Percentiles rank a stretch among this genome's conserved stretches.
These are phyloP conservation scores for Pseudeuparius sepicola DNA, from an alignment of 2,888 invertebrate genomes.

Conservation along the genomic window DNA sequence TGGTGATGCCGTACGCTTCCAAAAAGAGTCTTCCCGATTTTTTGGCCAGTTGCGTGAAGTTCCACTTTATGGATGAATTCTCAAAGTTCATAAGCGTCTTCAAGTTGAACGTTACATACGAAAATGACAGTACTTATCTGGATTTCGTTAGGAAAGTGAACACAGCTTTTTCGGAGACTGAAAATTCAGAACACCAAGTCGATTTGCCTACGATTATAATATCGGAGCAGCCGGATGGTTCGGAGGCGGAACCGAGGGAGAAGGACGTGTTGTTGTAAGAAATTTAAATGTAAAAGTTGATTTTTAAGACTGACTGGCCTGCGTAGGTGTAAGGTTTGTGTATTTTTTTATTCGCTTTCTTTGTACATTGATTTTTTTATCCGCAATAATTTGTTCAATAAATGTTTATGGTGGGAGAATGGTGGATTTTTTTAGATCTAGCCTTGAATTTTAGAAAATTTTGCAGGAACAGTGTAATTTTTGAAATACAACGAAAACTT, in stretches of 20 bases:
- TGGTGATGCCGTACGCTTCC: constrained; percentile 25
- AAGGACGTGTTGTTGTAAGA: constrained; percentile 22
- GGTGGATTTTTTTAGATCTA: no score
- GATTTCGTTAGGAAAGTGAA: constrained; percentile 23
- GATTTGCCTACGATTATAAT: constrained; percentile 25
- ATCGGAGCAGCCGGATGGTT: constrained; percentile 21
- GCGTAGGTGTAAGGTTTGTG: constrained; percentile 8
- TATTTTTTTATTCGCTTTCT: constrained; percentile 11
- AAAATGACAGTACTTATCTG: constrained; percentile 16
- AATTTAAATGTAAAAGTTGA: no score
- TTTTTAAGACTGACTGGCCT: constrained; percentile 19
- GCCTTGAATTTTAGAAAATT: no score
- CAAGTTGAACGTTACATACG: constrained; percentile 17
- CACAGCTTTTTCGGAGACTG: constrained; percentile 21
- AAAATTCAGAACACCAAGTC: constrained; percentile 18
- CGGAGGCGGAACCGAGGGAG: constrained; percentile 22
- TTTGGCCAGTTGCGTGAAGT: constrained; percentile 19
- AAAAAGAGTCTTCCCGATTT: constrained; percentile 22
- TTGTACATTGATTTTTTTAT: constrained; percentile 10
- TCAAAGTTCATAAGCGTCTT: constrained; percentile 23
- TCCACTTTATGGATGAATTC: constrained; percentile 25
- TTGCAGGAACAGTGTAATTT: no score
- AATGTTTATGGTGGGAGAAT: no score
- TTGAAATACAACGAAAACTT: no score
- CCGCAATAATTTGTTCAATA: no score